Conservation (phyloP, 2,888 invertebrate species). For the Norana najaformis region DNA sequence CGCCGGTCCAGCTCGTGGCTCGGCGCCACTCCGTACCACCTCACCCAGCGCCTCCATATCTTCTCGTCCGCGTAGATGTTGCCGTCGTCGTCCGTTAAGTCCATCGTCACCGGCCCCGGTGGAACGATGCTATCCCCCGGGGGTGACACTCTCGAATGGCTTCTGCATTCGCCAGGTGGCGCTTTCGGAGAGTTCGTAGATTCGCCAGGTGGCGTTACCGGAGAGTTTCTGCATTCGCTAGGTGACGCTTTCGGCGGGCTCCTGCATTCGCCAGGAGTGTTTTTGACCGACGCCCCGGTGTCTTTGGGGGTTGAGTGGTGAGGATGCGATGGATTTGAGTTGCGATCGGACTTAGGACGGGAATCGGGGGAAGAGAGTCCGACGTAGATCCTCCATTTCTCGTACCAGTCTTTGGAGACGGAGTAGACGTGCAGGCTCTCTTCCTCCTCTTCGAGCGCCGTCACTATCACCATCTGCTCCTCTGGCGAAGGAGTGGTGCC, state of each 20-base stretch:
- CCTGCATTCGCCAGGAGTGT: not conserved
- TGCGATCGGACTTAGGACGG: not conserved
- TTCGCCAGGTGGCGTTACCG: not conserved
- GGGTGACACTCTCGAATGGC: not conserved
- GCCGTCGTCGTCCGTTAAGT: constrained; percentile 40
- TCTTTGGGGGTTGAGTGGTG: not conserved
- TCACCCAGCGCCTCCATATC: constrained; percentile 48
- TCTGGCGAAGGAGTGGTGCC: constrained; percentile 29
- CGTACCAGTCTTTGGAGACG: constrained; percentile 42
- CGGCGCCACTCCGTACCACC: constrained; percentile 48
- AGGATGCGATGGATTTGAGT: not conserved
- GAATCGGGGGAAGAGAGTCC: constrained; percentile 31
- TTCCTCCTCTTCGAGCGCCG: constrained; percentile 39
- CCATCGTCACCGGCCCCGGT: constrained; percentile 39
- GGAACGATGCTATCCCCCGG: not conserved
- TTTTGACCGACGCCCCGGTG: not conserved
- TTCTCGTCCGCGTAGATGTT: constrained; percentile 49
- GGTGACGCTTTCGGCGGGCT: not conserved
- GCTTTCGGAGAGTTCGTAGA: not conserved
- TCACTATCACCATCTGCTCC: constrained; percentile 41
- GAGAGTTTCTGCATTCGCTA: not conserved
- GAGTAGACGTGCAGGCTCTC: constrained; percentile 42
- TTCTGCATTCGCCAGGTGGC: not conserved
- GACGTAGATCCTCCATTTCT: constrained; percentile 41
- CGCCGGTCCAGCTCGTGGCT: constrained; percentile 45